Percentiles rank a stretch among this genome's conserved stretches.
These are phyloP conservation scores for Lycaena phlaeas DNA, from an alignment of 2,888 invertebrate genomes.

Conservation along the genomic window DNA sequence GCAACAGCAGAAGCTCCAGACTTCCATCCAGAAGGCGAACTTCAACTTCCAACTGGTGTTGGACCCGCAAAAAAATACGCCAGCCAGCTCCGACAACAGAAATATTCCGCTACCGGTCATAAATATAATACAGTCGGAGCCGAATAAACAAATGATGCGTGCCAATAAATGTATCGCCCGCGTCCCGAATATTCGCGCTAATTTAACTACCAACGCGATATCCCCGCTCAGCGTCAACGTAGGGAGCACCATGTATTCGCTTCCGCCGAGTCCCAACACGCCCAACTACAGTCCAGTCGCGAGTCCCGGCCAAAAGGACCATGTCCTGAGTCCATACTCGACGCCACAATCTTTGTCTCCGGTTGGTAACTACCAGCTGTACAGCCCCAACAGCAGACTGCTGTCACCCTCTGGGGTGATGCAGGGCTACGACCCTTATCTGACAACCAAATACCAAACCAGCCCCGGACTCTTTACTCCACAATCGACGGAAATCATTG, in stretches of 20 bases:
- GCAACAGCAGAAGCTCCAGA: constrained; percentile 32
- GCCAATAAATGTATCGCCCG: constrained; percentile 26
- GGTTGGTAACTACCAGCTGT: constrained; percentile 41
- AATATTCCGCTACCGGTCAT: constrained; percentile 45
- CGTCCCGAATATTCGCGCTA: constrained; percentile 25
- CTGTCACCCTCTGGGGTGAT: constrained; percentile 41
- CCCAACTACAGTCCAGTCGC: constrained; percentile 47
- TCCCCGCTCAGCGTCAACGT: constrained; percentile 52
- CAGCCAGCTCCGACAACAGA: constrained; percentile 24
- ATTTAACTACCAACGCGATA: constrained; percentile 32
- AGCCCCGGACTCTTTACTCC: constrained; percentile 46
- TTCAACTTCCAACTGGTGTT: constrained; percentile 36
- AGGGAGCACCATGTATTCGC: constrained; percentile 47
- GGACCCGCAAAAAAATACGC: constrained; percentile 28
- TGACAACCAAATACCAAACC: constrained; percentile 53
- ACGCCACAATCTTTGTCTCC: constrained; percentile 56
- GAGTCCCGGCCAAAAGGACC: constrained; percentile 48
- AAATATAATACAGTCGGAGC: constrained; percentile 38
- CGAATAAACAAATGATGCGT: constrained; percentile 32
- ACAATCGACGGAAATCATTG: constrained; percentile 41
- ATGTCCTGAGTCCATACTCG: constrained; percentile 47
- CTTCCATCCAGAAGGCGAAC: constrained; percentile 23
- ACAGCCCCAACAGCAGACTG: constrained; percentile 40
- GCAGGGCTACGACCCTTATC: constrained; percentile 52
- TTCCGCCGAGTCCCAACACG: constrained; percentile 48